Conservation (phyloP, 2,888 invertebrate genomes). For the Polymixis lichenea region DNA sequence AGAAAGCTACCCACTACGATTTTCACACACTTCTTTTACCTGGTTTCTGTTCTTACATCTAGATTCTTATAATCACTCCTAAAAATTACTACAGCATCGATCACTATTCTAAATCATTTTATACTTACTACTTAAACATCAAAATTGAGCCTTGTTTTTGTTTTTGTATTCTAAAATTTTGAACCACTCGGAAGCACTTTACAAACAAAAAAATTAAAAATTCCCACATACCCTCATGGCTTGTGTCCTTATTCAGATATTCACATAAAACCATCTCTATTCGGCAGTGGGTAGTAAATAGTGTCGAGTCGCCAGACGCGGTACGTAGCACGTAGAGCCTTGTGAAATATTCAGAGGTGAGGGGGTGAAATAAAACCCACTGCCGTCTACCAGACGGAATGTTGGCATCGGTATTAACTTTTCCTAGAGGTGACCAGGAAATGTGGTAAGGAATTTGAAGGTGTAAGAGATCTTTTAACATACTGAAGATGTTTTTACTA, state of each 20-base stretch:
- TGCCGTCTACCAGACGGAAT: conserved; percentile 62
- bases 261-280: conserved; percentile 76
- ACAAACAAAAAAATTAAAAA: conserved; percentile 34
- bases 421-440: conserved; percentile 49
- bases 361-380: conserved; percentile 74
- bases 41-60: too few species aligned
- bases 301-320: conserved; percentile 65
- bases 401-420: conserved; percentile 62
- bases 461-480: not conserved
- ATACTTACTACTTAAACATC: not conserved
- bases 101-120: not conserved
- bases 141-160: not conserved
- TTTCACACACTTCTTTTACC: too few species aligned
- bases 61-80: not conserved
- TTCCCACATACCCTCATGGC: conserved; percentile 32
- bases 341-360: conserved; percentile 77
- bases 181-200: not conserved
- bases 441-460: conserved; percentile 37
- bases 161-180: not conserved
- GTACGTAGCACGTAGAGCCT: conserved; percentile 69
- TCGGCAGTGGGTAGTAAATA: conserved; percentile 67
- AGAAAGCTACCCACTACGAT: too few species aligned
- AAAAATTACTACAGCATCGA: not conserved
- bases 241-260: conserved; percentile 68
- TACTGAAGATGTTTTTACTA: not conserved